phyloP scores from a whole-genome alignment of 92 coral and sea anemone species.

The Parazoanthus atlanticus region DNA sequence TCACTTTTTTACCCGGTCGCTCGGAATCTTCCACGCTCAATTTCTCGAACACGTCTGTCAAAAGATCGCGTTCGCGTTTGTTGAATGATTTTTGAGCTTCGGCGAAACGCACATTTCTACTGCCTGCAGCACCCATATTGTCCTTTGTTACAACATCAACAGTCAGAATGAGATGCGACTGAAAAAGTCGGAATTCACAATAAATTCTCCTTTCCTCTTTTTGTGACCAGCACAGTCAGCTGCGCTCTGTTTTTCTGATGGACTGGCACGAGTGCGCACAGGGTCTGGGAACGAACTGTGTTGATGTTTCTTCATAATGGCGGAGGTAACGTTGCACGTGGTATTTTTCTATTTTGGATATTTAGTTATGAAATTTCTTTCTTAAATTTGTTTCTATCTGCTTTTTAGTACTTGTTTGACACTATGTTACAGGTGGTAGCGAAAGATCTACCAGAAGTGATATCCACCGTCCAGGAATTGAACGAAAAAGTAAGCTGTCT shows the following conservation, averaged over 20 bases:
- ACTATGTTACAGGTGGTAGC: slow-evolving; percentile 72
- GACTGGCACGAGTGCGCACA: slow-evolving; percentile 18
- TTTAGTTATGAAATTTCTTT: background rate
- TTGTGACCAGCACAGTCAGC: background rate
- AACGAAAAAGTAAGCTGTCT: slow-evolving; percentile 67
- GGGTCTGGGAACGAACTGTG: background rate
- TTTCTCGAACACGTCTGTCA: slow-evolving; percentile 55
- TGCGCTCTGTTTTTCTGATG: background rate
- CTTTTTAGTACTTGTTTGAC: background rate
- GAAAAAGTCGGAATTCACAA: background rate
- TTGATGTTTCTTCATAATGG: background rate
- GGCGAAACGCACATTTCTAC: slow-evolving; percentile 77
- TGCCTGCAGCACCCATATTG: slow-evolving; percentile 81
- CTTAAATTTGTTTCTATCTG: background rate
- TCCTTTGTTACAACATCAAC: too few relatives aligned
- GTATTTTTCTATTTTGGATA: background rate
- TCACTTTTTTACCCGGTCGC: slow-evolving; percentile 45
- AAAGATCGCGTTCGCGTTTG: slow-evolving; percentile 58
- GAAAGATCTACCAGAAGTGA: slow-evolving; percentile 88
- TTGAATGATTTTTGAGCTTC: slow-evolving; percentile 71
- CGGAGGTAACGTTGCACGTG: slow-evolving; percentile 41
- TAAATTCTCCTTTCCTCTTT: too few relatives aligned
- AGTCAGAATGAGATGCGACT: too few relatives aligned
- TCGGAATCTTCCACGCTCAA: slow-evolving; percentile 41
- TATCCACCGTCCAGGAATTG: slow-evolving; percentile 76